These are phyloP conservation scores for Aphidius ervi DNA, from an alignment of 1,140 invertebrate genomes.

Conservation along the genomic window DNA sequence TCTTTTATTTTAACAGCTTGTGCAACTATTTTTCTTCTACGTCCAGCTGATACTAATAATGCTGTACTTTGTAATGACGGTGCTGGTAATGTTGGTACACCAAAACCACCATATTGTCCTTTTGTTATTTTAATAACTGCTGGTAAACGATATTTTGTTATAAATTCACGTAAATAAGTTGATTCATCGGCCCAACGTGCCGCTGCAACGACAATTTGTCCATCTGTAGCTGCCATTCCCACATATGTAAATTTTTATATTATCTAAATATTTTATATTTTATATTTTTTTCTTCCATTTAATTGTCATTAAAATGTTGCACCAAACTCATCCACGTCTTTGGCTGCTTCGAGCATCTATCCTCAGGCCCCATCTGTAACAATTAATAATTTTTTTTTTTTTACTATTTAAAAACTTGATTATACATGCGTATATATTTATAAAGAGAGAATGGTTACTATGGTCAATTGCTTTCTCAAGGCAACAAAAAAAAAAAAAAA, in stretches of 20 bases:
- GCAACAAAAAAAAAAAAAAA: conserved; percentile 7
- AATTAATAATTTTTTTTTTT: conserved; percentile 14
- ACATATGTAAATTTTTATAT: background rate
- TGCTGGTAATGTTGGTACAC: conserved; percentile 78
- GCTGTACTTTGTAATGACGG: conserved; percentile 80
- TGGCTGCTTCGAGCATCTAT: conserved; percentile 16
- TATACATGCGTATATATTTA: background rate
- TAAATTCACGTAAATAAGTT: conserved; percentile 74
- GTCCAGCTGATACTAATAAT: conserved; percentile 76
- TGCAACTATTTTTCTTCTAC: conserved; percentile 78
- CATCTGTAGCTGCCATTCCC: conserved; percentile 76
- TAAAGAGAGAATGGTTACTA: no score
- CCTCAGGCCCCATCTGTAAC: conserved; percentile 38
- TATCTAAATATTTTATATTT: background rate
- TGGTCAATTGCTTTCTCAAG: background rate
- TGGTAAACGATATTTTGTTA: conserved; percentile 74
- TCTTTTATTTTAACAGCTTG: conserved; percentile 91
- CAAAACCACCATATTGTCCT: conserved; percentile 85
- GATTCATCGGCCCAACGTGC: conserved; percentile 80
- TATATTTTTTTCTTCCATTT: background rate
- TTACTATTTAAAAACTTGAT: background rate
- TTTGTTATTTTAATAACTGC: conserved; percentile 86
- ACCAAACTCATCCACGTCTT: conserved; percentile 14
- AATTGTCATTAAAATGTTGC: conserved; percentile 5
- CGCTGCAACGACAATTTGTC: conserved; percentile 77